phyloP scores from a whole-genome alignment of 2,797 vertebrate genomes.

The Vultur gryphus region DNA sequence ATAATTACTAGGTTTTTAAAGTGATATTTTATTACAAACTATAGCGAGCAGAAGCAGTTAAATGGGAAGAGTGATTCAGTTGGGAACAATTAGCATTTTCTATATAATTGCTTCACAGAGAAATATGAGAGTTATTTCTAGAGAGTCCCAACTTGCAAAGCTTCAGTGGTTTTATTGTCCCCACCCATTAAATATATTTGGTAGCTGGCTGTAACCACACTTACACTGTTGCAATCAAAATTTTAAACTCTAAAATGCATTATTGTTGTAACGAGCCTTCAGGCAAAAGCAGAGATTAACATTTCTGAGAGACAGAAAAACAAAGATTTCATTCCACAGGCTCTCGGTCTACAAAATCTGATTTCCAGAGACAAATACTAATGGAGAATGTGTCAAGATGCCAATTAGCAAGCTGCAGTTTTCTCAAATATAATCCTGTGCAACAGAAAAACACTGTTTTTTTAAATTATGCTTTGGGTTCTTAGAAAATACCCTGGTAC shows the following conservation, averaged over 20 bases:
- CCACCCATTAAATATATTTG: conserved; percentile 15
- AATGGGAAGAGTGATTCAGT: background rate
- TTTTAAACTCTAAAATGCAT: conserved; percentile 49
- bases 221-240: conserved; percentile 41
- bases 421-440: conserved; percentile 19
- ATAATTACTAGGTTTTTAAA: background rate
- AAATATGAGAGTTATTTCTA: conserved; percentile 47
- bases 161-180: conserved; percentile 29
- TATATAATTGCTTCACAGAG: conserved; percentile 25
- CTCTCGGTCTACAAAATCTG: conserved; percentile 20
- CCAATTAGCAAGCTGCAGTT: background rate
- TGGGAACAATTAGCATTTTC: conserved; percentile 40
- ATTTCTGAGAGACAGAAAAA: conserved; percentile 44
- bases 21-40: background rate
- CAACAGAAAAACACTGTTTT: background rate
- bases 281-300: conserved; percentile 56
- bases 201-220: conserved; percentile 33
- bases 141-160: conserved; percentile 48
- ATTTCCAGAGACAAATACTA: conserved; percentile 50
- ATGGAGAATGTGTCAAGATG: background rate
- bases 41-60: background rate
- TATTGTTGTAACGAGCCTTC: conserved; percentile 42
- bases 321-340: conserved; percentile 32
- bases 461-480: background rate
- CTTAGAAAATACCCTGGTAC: background rate